Evolutionary conservation across 2,113 vertebrate genomes (phyloP).

Genomic region (Dryoscopus gambensis): DNA sequence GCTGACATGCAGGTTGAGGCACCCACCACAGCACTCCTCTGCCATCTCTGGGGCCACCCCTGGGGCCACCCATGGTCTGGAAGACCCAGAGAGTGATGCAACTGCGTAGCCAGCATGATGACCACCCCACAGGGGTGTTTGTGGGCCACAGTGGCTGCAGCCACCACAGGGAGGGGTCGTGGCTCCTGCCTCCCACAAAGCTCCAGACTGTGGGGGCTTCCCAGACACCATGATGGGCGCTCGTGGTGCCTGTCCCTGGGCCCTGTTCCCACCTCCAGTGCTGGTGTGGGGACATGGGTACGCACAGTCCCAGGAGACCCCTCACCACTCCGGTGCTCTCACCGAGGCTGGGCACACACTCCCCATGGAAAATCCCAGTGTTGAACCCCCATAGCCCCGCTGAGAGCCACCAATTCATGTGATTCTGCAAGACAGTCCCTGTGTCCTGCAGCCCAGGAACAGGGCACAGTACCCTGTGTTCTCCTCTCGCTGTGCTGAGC

Average conservation of each 20-base stretch:
- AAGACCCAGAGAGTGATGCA: not conserved
- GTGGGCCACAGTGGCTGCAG: not conserved
- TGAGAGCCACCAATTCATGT: not conserved
- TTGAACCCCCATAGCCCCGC: rapidly evolving
- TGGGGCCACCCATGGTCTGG: too few species aligned
- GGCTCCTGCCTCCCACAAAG: not conserved
- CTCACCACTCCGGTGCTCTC: rapidly evolving
- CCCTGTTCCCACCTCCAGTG: not conserved
- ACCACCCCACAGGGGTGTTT: not conserved
- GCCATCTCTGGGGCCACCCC: not conserved
- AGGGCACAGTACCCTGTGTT: not conserved
- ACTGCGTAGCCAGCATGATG: not conserved
- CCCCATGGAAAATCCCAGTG: not conserved
- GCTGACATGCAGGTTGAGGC: not conserved
- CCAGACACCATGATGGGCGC: not conserved
- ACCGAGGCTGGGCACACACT: rapidly evolving
- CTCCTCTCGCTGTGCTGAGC: not conserved
- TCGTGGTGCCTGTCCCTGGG: not conserved
- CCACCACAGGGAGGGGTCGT: too few species aligned
- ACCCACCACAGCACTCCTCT: not conserved
- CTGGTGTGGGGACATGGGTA: rapidly evolving
- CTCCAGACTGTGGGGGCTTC: not conserved
- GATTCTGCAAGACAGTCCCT: not conserved
- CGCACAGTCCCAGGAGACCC: not conserved
- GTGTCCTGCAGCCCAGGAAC: not conserved